A percentile compares a stretch with the other conserved stretches of the same genome.
phyloP scores from a whole-genome alignment of 2,888 invertebrate species.

The Nomada flava region DNA sequence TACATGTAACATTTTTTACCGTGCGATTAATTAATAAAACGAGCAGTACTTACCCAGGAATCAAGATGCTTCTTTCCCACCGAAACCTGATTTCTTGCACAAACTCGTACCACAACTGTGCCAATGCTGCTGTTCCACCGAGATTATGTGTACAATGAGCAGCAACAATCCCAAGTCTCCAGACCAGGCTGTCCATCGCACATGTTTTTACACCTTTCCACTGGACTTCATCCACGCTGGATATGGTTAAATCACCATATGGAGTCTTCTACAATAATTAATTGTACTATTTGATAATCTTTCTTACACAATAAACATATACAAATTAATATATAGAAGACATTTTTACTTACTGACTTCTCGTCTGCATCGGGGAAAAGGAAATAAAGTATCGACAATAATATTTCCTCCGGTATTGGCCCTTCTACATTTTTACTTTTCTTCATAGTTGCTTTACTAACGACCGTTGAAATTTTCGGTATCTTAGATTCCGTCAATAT shows the following conservation, averaged over 20 bases:
- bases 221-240: conserved; percentile 78
- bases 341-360: conserved; percentile 82
- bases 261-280: conserved; percentile 77
- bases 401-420: conserved; percentile 90
- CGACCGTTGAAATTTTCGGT: conserved; percentile 87
- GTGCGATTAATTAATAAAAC: conserved; percentile 63
- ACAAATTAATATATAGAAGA: neutral
- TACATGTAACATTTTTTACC: conserved; percentile 41
- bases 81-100: conserved; percentile 94
- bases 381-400: conserved; percentile 92
- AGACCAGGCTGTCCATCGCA: conserved; percentile 91
- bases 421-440: conserved; percentile 88
- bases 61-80: conserved; percentile 92
- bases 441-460: conserved; percentile 86
- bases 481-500: conserved; percentile 92
- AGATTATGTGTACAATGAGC: conserved; percentile 90
- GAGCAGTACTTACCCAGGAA: conserved; percentile 92
- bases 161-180: conserved; percentile 91
- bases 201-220: conserved; percentile 89
- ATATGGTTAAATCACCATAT: conserved; percentile 77
- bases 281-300: neutral
- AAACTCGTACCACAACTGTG: conserved; percentile 97
- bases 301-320: neutral
- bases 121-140: conserved; percentile 90
- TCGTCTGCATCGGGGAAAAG: conserved; percentile 95